These are phyloP conservation scores for Variabilichromis moorii DNA, from an alignment of 2,113 vertebrate species.

Conservation along the genomic window DNA sequence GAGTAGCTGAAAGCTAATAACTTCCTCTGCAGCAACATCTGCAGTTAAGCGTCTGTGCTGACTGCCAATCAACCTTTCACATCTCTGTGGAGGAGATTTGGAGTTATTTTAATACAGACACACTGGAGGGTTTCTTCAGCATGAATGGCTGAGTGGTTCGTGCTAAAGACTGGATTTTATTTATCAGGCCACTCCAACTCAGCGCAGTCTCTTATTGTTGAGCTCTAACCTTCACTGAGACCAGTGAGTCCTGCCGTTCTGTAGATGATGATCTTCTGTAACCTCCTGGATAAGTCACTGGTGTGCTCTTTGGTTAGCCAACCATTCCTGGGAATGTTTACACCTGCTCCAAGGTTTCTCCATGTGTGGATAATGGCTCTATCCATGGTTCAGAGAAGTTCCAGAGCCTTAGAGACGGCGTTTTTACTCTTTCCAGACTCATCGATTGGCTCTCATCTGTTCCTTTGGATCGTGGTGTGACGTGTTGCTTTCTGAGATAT, in stretches of 20 bases:
- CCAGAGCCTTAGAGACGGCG: background rate
- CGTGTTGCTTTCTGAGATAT: background rate
- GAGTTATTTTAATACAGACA: background rate
- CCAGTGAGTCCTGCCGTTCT: background rate
- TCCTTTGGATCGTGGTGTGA: background rate
- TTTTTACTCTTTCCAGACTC: background rate
- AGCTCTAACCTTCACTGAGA: background rate
- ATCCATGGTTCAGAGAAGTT: background rate
- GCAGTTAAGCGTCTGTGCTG: background rate
- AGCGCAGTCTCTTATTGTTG: background rate
- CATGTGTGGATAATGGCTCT: background rate
- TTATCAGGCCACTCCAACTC: background rate
- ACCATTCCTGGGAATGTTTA: background rate
- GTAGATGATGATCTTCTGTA: background rate
- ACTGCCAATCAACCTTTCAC: background rate
- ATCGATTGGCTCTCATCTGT: accelerated
- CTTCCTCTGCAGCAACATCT: background rate
- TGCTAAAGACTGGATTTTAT: background rate
- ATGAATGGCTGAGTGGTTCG: background rate
- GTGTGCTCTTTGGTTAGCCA: background rate
- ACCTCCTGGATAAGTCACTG: background rate
- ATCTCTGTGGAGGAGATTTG: background rate
- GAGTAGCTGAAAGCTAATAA: background rate
- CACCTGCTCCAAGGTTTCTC: background rate
- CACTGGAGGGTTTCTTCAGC: background rate